Evolutionary conservation across 2,797 vertebrate species (phyloP), one percentile per base, ranked within the genome.

Genomic region (Leptatherina wallacei): DNA sequence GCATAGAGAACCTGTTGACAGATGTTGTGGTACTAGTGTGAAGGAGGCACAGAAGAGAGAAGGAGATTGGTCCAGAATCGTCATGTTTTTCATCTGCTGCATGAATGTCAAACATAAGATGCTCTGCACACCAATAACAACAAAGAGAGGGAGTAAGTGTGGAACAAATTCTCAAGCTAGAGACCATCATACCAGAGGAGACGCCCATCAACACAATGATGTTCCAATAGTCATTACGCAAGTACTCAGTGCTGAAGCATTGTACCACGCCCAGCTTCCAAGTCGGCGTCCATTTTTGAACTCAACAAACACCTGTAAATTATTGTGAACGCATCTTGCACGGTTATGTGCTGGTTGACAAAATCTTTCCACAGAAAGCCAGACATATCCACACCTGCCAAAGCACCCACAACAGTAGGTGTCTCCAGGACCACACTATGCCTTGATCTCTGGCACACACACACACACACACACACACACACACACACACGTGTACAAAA

Each of bases 1-100:
- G 83, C 57, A 68, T 47, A 68, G 81, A 86, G 81, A 83, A 77
- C 73, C 61, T 72, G 91, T 65, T 89, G 93, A 93, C 88, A 92
- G 91, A 91, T 80, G 79, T 79, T 83, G 81, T 89, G 83, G 85
- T 35, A 79, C 75, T 20, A 29, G 88, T 65, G 83, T 80, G 79
- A 86, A 82, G 82, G 68, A 81, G 73, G 75, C 64, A 61, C 18
- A 58, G 30, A 80, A 74, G 2, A 32, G 36, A 69, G 67, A 78
- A 59, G 27, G 20, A 35, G 69, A n/a, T 65, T 2, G 13, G 38
- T 13, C 2, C 10, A 54, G 14, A 30, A 35, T n/a, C 8, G 40
- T 32, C 30, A 32, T 32, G 30, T 32, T 32, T 32, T 32, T 32
- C 38, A 75, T 73, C 66, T 60, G 69, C 65, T 0, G 35, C 57